These are phyloP conservation scores for Calycopis cecrops DNA, from an alignment of 1,140 invertebrate genomes.

Conservation along the genomic window DNA sequence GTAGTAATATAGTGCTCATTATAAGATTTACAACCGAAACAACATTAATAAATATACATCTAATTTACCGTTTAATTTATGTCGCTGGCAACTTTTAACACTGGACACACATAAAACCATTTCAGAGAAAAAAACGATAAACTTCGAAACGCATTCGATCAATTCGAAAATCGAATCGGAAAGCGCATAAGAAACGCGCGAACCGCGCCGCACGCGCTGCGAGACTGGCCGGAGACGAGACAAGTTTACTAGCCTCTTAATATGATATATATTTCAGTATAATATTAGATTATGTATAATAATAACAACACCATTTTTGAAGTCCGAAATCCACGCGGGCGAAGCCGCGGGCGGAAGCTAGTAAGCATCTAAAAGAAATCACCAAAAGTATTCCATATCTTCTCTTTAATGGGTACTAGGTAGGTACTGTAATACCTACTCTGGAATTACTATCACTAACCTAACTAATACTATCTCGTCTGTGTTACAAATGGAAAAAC, in stretches of 20 bases:
- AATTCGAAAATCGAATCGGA: slow-evolving; percentile 36
- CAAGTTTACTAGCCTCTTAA: slow-evolving; percentile 33
- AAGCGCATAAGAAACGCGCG: slow-evolving; percentile 39
- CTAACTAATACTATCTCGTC: no score
- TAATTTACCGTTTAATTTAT: slow-evolving; percentile 10
- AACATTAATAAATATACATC: slow-evolving; percentile 12
- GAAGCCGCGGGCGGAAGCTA: no score
- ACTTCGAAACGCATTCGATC: slow-evolving; percentile 47
- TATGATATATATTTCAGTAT: no score
- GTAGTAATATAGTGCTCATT: slow-evolving; percentile 14
- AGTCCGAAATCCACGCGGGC: no score
- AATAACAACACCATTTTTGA: no score
- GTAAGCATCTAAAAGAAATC: no score
- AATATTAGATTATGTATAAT: no score
- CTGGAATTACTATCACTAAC: no score
- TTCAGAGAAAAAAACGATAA: slow-evolving; percentile 43
- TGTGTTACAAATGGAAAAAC: no score
- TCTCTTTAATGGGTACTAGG: no score
- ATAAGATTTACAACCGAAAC: slow-evolving; percentile 2
- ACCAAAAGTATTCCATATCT: no score
- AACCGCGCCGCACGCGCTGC: slow-evolving; percentile 58
- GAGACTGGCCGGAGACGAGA: slow-evolving; percentile 64
- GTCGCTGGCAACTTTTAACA: slow-evolving; percentile 28
- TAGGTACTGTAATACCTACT: no score
- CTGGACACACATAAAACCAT: slow-evolving; percentile 26